Conservation (phyloP, 2,797 vertebrate genomes). For the Galaxias olidus region DNA sequence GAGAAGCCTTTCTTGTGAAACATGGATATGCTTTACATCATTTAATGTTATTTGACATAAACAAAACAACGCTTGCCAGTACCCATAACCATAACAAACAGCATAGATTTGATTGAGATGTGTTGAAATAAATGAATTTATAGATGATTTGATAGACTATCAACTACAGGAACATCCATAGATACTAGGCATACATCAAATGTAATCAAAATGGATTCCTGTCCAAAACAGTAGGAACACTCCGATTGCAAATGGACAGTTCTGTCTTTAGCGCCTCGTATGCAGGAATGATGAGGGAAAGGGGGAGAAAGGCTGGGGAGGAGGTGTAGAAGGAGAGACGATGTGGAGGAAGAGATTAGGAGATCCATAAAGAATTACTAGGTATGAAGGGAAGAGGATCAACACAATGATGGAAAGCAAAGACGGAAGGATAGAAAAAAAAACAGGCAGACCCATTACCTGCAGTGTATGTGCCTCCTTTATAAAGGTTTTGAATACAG, state of each 20-base stretch:
- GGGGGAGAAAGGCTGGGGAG: constrained; percentile 2
- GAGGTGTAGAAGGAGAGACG: constrained; percentile 20
- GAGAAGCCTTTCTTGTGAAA: constrained; percentile 3
- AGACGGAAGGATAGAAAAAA: constrained; percentile 9
- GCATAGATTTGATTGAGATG: neutral
- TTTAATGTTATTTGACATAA: neutral
- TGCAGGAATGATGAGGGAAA: constrained; percentile 15
- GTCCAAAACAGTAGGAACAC: constrained; percentile 29
- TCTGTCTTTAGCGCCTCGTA: constrained; percentile 51
- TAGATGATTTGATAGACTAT: neutral
- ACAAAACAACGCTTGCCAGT: neutral
- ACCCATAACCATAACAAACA: neutral
- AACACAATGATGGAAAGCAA: neutral
- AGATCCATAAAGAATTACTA: constrained; percentile 64
- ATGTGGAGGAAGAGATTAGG: constrained; percentile 46
- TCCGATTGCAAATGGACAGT: constrained; percentile 39
- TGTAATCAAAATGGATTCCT: constrained; percentile 14
- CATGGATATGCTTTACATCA: constrained; percentile 1
- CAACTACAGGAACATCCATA: neutral
- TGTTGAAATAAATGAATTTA: neutral
- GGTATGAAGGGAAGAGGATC: constrained; percentile 43
- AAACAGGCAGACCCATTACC: constrained; percentile 58
- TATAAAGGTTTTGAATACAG: constrained; percentile 28
- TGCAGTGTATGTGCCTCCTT: constrained; percentile 53
- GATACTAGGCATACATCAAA: neutral